phyloP scores from a whole-genome alignment of 2,797 vertebrate species.

The Amphiprion clarkii region DNA sequence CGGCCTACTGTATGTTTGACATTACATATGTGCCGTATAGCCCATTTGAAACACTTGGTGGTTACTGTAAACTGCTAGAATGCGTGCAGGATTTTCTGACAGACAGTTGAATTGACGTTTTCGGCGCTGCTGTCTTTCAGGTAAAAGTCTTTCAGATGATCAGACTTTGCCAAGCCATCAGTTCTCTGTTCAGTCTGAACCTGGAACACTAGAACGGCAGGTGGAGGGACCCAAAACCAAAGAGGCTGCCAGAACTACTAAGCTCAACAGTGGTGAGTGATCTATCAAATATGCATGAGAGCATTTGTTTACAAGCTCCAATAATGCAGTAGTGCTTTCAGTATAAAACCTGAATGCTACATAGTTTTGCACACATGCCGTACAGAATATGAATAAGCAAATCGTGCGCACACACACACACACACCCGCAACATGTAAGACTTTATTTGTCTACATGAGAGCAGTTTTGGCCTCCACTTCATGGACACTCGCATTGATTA shows the following conservation, averaged over 20 bases:
- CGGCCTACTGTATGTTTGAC: constrained; percentile 7
- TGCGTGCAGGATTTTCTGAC: no score
- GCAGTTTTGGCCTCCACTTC: constrained; percentile 35
- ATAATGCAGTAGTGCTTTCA: constrained; percentile 17
- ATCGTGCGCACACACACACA: background rate
- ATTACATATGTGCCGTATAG: background rate
- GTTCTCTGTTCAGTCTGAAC: constrained; percentile 73
- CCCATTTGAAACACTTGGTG: no score
- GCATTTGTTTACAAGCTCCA: constrained; percentile 21
- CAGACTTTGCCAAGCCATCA: constrained; percentile 68
- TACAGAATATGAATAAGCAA: background rate
- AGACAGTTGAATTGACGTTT: constrained; percentile 4
- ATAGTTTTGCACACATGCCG: constrained; percentile 14
- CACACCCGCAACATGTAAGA: background rate
- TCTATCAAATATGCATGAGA: constrained; percentile 37
- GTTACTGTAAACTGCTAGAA: no score
- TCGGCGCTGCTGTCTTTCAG: constrained; percentile 61
- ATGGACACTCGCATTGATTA: constrained; percentile 72
- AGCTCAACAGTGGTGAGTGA: constrained; percentile 80
- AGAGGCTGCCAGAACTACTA: constrained; percentile 66
- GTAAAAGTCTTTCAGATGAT: constrained; percentile 83
- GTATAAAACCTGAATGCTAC: constrained; percentile 25
- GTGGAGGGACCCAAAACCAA: constrained; percentile 66
- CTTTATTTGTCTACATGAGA: constrained; percentile 2
- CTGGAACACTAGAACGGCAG: constrained; percentile 82